These are phyloP conservation scores for Heloderma charlesbogerti DNA, from an alignment of 2,113 vertebrate species.

Conservation along the genomic window DNA sequence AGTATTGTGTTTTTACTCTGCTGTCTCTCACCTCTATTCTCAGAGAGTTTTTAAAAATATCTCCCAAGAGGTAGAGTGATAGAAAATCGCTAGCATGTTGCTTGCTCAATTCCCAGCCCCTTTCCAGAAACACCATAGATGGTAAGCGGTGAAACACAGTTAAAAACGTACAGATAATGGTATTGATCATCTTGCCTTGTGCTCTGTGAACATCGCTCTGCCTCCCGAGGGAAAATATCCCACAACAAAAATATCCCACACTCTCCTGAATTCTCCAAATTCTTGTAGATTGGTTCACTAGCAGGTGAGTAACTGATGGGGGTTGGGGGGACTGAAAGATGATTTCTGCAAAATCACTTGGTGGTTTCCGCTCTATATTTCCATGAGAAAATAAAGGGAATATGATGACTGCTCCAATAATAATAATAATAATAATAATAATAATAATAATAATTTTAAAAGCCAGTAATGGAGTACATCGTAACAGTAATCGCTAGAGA, in stretches of 20 bases:
- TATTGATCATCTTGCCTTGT: slow-evolving; percentile 38
- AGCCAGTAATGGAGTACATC: neutral
- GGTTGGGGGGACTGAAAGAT: neutral
- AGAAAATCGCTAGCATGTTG: slow-evolving; percentile 44
- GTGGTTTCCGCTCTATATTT: neutral
- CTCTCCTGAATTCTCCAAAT: neutral
- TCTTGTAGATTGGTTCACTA: slow-evolving; percentile 14
- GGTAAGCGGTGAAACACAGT: slow-evolving; percentile 38
- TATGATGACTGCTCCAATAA: neutral
- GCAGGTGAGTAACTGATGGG: slow-evolving; percentile 1
- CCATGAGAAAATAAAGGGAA: neutral
- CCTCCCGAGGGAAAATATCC: slow-evolving; percentile 24
- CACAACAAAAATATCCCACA: slow-evolving; percentile 36
- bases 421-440: accelerated
- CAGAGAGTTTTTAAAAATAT: neutral
- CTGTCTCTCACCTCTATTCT: slow-evolving; percentile 6
- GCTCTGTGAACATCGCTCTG: slow-evolving; percentile 30
- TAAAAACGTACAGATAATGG: slow-evolving; percentile 49
- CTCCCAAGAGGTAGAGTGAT: neutral
- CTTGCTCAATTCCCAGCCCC: neutral
- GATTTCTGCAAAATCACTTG: neutral
- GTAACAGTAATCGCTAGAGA: neutral
- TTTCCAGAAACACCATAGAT: slow-evolving; percentile 20
- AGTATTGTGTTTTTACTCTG: neutral
- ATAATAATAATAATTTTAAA: neutral